phyloP scores from a whole-genome alignment of 2,888 invertebrate genomes.

The Epirrita christyi region DNA sequence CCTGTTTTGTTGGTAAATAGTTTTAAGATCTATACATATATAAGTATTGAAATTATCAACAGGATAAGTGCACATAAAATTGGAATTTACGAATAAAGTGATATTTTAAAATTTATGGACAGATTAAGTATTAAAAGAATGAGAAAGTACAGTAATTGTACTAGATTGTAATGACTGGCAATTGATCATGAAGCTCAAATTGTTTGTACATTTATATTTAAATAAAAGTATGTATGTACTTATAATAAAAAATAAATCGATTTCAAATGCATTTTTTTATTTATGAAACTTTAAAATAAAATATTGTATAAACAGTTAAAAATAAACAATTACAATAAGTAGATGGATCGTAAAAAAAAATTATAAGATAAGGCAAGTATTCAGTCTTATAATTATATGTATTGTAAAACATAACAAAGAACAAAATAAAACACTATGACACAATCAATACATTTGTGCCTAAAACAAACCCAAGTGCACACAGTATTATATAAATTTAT shows the following conservation, averaged over 20 bases:
- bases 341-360: conserved; percentile 18
- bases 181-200: conserved; percentile 43
- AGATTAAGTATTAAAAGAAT: conserved; percentile 1
- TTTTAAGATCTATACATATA: background rate
- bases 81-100: conserved; percentile 22
- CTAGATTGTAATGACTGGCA: background rate
- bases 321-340: conserved; percentile 2
- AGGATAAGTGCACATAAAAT: conserved; percentile 8
- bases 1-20: conserved; percentile 9
- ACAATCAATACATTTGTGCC: conserved; percentile 26
- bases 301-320: background rate
- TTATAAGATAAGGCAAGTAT: conserved; percentile 21
- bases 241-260: conserved; percentile 38
- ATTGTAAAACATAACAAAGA: conserved; percentile 11
- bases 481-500: background rate
- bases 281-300: conserved; percentile 2
- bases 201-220: conserved; percentile 49
- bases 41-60: conserved; percentile 3
- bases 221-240: conserved; percentile 27
- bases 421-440: conserved; percentile 23
- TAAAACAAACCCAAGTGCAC: conserved; percentile 18
- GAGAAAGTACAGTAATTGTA: background rate
- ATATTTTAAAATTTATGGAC: conserved; percentile 22
- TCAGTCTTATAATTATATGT: conserved; percentile 35
- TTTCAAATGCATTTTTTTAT: conserved; percentile 24